Evolutionary conservation across 1,140 invertebrate species (phyloP).

Genomic region (Ooceraea biroi): DNA sequence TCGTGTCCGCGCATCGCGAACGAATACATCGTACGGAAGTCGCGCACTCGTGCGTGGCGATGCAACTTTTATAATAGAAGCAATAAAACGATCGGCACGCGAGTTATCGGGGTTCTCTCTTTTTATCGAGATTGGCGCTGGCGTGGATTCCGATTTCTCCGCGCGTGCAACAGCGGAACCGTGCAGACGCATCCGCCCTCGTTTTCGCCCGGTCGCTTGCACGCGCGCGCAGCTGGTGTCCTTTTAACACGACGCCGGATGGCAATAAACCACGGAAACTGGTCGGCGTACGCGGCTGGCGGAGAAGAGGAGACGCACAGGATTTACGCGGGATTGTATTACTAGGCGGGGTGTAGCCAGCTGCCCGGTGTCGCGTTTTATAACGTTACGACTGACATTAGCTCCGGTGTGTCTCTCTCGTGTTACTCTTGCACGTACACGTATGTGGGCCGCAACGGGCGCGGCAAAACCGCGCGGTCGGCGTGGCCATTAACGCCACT

Average conservation of each 20-base stretch:
- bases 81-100: background rate
- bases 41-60: background rate
- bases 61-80: conserved; percentile 13
- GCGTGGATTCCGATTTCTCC: conserved; percentile 43
- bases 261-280: conserved; percentile 73
- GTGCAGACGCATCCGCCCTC: conserved; percentile 2
- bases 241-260: conserved; percentile 69
- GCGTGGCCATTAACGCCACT: conserved; percentile 14
- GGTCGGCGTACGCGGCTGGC: conserved; percentile 31
- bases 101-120: conserved; percentile 6
- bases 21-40: too few relatives aligned
- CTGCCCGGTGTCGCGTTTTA: conserved; percentile 78
- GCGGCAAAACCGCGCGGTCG: conserved; percentile 31
- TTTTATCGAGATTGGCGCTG: conserved; percentile 45
- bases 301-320: conserved; percentile 67
- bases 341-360: conserved; percentile 66
- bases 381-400: conserved; percentile 76
- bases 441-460: conserved; percentile 37
- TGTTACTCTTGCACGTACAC: conserved; percentile 30
- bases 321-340: conserved; percentile 80
- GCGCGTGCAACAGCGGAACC: too few relatives aligned
- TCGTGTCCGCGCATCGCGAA: too few relatives aligned
- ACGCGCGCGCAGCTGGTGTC: conserved; percentile 58
- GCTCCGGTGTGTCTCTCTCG: conserved; percentile 19
- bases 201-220: background rate